These are phyloP conservation scores for Diadumene lineata DNA, from an alignment of 92 coral and sea anemone genomes.

Conservation along the genomic window DNA sequence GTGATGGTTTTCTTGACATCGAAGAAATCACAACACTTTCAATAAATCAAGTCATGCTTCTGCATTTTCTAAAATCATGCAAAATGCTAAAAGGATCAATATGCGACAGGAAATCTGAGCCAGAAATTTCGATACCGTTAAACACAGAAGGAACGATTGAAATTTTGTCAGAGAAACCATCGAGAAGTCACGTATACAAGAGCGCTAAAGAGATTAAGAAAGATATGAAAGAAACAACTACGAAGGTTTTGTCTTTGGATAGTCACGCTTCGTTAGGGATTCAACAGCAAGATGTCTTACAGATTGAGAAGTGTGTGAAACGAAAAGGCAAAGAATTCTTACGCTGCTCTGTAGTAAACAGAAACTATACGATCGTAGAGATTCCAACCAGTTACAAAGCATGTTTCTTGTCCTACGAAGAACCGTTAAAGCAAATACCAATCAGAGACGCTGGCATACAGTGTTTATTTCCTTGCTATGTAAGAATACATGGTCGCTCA, in stretches of 20 bases:
- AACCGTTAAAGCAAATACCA: neutral
- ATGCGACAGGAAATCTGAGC: neutral
- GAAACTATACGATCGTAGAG: neutral
- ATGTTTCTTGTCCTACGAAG: slow-evolving; percentile 13
- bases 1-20: slow-evolving; percentile 34
- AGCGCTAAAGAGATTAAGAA: slow-evolving; percentile 14
- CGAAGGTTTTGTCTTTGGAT: slow-evolving; percentile 11
- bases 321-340: slow-evolving; percentile 7
- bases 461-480: slow-evolving; percentile 8
- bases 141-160: slow-evolving; percentile 20
- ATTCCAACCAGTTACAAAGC: slow-evolving; percentile 23
- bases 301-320: slow-evolving; percentile 9
- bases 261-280: slow-evolving; percentile 23
- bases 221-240: neutral
- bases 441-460: slow-evolving; percentile 5
- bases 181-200: slow-evolving; percentile 29
- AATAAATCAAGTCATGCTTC: slow-evolving; percentile 17
- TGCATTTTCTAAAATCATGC: slow-evolving; percentile 21
- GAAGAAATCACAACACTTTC: slow-evolving; percentile 34
- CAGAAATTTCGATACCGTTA: slow-evolving; percentile 19
- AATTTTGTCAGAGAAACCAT: slow-evolving; percentile 10
- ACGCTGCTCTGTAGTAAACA: slow-evolving; percentile 24
- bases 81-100: slow-evolving; percentile 12
- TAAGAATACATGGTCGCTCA: slow-evolving; percentile 5
- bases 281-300: slow-evolving; percentile 27